phyloP scores from a whole-genome alignment of 1,140 invertebrate genomes.

The Musca vetustissima region DNA sequence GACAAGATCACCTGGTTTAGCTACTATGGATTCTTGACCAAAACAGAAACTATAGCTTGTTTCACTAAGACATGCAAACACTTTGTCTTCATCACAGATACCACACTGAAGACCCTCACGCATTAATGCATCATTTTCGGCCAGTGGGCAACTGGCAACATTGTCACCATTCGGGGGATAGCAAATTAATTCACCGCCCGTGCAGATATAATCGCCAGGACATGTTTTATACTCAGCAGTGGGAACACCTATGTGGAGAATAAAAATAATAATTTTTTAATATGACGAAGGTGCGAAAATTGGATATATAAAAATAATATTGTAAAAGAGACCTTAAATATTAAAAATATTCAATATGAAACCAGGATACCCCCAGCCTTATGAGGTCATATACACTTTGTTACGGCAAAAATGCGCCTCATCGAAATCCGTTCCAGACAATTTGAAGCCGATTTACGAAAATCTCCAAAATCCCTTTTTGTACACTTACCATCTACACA shows the following conservation, averaged over 20 bases:
- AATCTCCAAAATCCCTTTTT: no score
- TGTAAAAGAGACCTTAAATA: no score
- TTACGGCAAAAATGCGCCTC: no score
- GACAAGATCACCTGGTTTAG: neutral
- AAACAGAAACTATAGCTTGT: conserved; percentile 12
- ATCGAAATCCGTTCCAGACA: no score
- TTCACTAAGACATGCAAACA: conserved; percentile 13
- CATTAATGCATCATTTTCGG: no score
- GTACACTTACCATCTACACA: no score
- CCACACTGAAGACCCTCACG: neutral
- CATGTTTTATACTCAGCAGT: conserved; percentile 9
- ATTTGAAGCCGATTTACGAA: no score
- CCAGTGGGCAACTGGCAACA: neutral
- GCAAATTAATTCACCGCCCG: neutral
- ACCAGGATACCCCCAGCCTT: no score
- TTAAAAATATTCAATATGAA: no score
- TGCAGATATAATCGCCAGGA: neutral
- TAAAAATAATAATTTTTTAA: neutral
- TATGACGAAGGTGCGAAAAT: no score
- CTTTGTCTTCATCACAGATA: conserved; percentile 12
- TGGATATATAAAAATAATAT: no score
- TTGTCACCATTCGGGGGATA: neutral
- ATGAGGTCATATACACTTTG: no score
- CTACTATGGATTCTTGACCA: neutral
- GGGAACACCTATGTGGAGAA: neutral